Base-by-base conservation (phyloP, 2,888 invertebrate species). In the Tetropium fuscum region DNA sequence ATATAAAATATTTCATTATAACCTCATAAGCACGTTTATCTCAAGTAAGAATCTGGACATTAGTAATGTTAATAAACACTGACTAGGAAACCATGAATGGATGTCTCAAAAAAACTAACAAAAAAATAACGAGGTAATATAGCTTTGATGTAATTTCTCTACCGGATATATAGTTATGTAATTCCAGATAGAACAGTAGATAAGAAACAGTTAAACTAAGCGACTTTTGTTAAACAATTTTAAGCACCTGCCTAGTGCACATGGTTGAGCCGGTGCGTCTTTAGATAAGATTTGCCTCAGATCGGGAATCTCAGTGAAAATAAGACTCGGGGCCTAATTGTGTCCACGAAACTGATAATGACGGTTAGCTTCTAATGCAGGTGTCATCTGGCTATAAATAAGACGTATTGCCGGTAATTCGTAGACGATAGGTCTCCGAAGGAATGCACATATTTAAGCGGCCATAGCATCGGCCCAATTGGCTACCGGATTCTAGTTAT, bases 401-500 rank as follows among this genome's bases (percentile, higher is more conserved):
- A 63, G 61, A 64, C 57, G 60, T 41, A 54, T 56, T 56, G 53
- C 53, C 30, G 61, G 59, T 58, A 57, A 60, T 62, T 67, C 58
- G 64, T 70, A 66, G 71, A 74, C 72, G 75, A 63, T 60, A 64
- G 63, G 57, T 63, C 63, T 64, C 59, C 58, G 49, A 59, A 64
- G 62, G 69, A 69, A 69, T 66, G 64, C 60, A 66, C 67, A 71
- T 66, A 68, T 71, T 68, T 68, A 66, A 58, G 72, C 75, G 73
- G 75, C 75, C 74, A 76, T 77, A 74, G 79, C 78, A 77, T 76
- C 76, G 75, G 76, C 71, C 80, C 81, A 79, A 81, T 81, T 79
- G 80, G 82, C 82, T 82, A 82, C 82, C 81, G 82, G 77, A 79
- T 78, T 79, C 78, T 71, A 74, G 78, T 81, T 82, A 81, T 82